These are phyloP conservation scores for Cepaea hortensis DNA, from an alignment of 2,888 invertebrate genomes.

Conservation along the genomic window DNA sequence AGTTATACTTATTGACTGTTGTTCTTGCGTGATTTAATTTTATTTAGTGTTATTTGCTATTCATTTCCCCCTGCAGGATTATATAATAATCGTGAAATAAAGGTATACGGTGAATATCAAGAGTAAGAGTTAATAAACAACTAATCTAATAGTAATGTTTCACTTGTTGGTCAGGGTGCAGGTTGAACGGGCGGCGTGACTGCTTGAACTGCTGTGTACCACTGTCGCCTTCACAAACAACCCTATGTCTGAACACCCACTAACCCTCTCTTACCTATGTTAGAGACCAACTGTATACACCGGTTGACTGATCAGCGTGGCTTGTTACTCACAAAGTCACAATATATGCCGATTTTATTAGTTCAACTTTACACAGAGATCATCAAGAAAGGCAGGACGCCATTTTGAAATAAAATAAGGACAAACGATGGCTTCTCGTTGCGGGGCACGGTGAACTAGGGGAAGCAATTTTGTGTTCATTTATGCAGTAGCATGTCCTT, in stretches of 20 bases:
- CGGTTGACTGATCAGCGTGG: not conserved
- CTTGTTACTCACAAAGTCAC: not conserved
- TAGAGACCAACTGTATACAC: not conserved
- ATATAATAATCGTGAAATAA: not conserved
- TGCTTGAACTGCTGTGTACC: conserved; percentile 39
- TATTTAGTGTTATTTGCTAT: not conserved
- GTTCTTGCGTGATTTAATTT: not conserved
- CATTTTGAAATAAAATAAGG: conserved; percentile 1
- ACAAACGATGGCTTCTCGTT: no score
- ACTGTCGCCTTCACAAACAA: not conserved
- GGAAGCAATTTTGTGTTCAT: no score
- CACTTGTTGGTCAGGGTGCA: not conserved
- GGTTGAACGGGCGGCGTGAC: not conserved
- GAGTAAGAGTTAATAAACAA: not conserved
- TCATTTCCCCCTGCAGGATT: no score
- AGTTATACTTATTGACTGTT: no score
- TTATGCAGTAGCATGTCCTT: no score
- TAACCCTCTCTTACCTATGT: not conserved
- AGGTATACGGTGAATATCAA: not conserved
- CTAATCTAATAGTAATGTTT: not conserved
- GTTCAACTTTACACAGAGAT: not conserved
- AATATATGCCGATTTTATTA: not conserved
- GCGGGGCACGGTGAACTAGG: no score
- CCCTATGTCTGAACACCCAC: not conserved
- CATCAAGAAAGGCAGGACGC: not conserved